phyloP scores from a whole-genome alignment of 1,140 invertebrate species.

The Polypedilum vanderplanki region DNA sequence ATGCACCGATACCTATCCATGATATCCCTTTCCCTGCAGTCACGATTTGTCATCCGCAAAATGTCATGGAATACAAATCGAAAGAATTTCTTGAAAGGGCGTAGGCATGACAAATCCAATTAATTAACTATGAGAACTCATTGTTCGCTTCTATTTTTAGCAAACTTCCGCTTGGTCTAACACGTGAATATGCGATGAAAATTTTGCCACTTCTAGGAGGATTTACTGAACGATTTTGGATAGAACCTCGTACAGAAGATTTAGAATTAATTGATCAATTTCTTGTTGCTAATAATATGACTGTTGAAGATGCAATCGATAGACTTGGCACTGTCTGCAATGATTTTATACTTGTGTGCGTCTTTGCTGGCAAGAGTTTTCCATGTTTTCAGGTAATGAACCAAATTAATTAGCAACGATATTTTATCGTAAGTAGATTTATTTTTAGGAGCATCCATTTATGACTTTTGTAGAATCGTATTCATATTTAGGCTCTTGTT shows the following conservation, averaged over 20 bases:
- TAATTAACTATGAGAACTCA: not conserved
- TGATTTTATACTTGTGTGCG: constrained; percentile 6
- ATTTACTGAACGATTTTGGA: not conserved
- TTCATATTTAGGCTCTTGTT: constrained; percentile 4
- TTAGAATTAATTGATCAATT: constrained; percentile 14
- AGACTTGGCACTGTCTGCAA: not conserved
- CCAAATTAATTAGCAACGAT: not conserved
- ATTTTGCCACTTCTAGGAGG: not conserved
- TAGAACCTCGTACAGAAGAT: not conserved
- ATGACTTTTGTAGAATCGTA: not conserved
- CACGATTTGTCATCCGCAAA: not conserved
- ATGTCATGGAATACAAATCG: constrained; percentile 1
- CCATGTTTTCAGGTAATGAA: constrained; percentile 9
- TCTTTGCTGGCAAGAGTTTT: constrained; percentile 1
- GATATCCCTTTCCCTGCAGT: not conserved
- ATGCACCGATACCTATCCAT: not conserved
- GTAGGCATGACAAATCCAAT: not conserved
- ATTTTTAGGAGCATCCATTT: not conserved
- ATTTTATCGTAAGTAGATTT: no score
- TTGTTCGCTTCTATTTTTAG: not conserved
- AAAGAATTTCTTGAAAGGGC: not conserved
- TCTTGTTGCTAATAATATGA: not conserved
- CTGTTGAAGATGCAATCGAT: not conserved
- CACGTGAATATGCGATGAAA: not conserved
- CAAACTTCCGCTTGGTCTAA: constrained; percentile 3